Conservation (phyloP, 2,797 vertebrate species). For the Eulemur rubriventer region DNA sequence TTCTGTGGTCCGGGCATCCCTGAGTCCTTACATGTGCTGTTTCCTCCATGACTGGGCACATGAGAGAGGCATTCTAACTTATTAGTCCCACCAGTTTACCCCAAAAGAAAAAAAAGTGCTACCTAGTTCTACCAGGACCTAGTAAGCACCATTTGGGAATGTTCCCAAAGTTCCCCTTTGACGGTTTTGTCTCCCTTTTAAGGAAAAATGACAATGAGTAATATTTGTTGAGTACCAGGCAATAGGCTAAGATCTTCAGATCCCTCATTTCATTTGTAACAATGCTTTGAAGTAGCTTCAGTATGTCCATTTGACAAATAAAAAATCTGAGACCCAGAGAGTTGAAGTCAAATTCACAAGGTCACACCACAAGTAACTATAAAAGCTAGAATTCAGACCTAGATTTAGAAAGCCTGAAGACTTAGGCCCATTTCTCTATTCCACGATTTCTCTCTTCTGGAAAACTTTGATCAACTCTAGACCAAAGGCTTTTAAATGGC, state of each 20-base stretch:
- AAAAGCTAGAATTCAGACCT: neutral
- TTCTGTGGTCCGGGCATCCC: neutral
- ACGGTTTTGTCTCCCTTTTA: neutral
- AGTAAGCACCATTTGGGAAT: neutral
- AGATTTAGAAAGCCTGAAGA: neutral
- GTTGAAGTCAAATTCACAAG: neutral
- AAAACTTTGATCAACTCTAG: neutral
- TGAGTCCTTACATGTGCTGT: neutral
- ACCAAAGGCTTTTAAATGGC: neutral
- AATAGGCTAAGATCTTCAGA: neutral
- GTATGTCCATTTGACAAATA: neutral
- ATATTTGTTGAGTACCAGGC: neutral
- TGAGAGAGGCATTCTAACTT: neutral
- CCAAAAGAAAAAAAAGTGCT: neutral
- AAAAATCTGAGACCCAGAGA: slow-evolving; percentile 4
- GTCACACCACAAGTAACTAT: neutral
- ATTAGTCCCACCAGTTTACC: neutral
- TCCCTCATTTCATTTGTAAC: neutral
- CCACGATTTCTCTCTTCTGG: neutral
- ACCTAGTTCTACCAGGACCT: neutral
- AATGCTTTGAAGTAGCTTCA: neutral
- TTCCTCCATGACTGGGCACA: neutral
- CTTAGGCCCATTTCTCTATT: neutral
- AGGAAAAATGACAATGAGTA: neutral
- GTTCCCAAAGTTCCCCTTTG: neutral